Percentiles rank a stretch among this genome's conserved stretches.
Conservation (phyloP, 2,797 vertebrate species). For the Acipenser transmontanus region DNA sequence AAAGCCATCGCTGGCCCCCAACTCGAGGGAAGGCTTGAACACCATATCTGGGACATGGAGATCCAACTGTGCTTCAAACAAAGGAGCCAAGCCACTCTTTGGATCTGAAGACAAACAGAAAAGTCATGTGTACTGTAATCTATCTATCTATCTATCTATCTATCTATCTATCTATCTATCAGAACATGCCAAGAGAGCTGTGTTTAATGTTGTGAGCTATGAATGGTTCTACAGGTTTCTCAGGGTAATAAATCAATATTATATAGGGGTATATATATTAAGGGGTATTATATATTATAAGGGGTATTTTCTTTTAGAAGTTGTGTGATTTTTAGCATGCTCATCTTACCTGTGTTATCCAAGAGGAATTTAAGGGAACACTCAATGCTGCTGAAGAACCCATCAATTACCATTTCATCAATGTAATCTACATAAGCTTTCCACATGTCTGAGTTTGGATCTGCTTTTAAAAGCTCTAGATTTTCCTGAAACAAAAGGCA, state of each 20-base stretch:
- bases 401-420: constrained; percentile 81
- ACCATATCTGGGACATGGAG: constrained; percentile 73
- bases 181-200: too few relatives aligned
- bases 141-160: too few relatives aligned
- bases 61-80: constrained; percentile 79
- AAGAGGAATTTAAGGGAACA: constrained; percentile 81
- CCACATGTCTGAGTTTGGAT: constrained; percentile 68
- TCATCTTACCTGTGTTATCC: constrained; percentile 76
- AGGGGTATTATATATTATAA: neutral
- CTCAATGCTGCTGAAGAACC: constrained; percentile 77
- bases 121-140: neutral
- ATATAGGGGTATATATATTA: neutral
- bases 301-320: too few relatives aligned
- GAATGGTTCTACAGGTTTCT: too few relatives aligned
- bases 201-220: too few relatives aligned
- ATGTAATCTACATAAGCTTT: constrained; percentile 76
- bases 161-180: too few relatives aligned
- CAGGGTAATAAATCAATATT: too few relatives aligned
- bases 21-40: constrained; percentile 77
- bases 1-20: constrained; percentile 56
- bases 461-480: constrained; percentile 63
- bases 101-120: constrained; percentile 53
- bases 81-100: constrained; percentile 52
- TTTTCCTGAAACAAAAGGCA: constrained; percentile 66
- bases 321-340: too few relatives aligned